Conservation (phyloP, 2,113 vertebrate species). For the Anolis sagrei region DNA sequence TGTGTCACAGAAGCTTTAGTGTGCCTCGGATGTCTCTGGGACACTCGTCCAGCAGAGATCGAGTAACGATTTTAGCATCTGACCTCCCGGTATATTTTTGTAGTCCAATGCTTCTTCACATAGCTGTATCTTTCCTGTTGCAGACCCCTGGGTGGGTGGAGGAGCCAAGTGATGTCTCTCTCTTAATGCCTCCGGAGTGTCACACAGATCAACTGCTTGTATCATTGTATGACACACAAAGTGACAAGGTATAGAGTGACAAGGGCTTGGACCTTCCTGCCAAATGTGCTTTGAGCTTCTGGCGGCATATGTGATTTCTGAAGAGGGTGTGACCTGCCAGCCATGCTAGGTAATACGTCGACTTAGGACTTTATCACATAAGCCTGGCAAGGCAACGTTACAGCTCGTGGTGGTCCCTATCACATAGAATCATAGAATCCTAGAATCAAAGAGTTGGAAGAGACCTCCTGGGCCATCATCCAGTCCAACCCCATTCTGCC, state of each 20-base stretch:
- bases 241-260: slow-evolving; percentile 52
- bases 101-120: slow-evolving; percentile 39
- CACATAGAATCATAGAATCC: too few species aligned
- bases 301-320: slow-evolving; percentile 4
- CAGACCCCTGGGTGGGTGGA: slow-evolving; percentile 29
- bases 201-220: slow-evolving; percentile 63
- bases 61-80: not conserved
- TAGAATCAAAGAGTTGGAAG: too few species aligned
- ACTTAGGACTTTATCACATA: too few species aligned
- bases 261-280: slow-evolving; percentile 28
- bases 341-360: slow-evolving; percentile 55
- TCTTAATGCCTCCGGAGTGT: slow-evolving; percentile 56
- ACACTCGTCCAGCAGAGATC: slow-evolving; percentile 52
- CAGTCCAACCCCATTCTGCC: too few species aligned
- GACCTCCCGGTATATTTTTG: slow-evolving; percentile 43
- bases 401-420: too few species aligned
- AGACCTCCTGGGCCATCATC: too few species aligned
- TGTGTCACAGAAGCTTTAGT: slow-evolving; percentile 44
- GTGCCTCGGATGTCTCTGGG: slow-evolving; percentile 58
- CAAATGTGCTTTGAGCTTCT: slow-evolving; percentile 54
- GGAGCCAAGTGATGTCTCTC: slow-evolving; percentile 61
- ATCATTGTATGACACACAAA: slow-evolving; percentile 49
- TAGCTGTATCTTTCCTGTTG: slow-evolving; percentile 47
- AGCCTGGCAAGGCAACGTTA: too few species aligned
- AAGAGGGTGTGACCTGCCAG: not conserved